Evolutionary conservation across 2,888 invertebrate genomes (phyloP), one percentile per base, ranked within the genome.

Genomic region (Branchellion lobata): DNA sequence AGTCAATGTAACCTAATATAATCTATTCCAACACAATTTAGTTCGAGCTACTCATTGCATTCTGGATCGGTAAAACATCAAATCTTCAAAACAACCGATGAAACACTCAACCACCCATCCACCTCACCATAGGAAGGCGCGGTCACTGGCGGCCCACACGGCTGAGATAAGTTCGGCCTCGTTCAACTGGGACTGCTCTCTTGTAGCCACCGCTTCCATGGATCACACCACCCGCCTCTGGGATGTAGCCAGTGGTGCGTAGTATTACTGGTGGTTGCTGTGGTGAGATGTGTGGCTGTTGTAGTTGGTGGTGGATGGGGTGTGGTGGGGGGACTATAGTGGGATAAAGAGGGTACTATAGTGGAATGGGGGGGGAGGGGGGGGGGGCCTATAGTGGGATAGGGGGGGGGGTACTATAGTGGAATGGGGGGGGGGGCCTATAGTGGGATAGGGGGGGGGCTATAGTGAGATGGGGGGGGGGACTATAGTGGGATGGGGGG

Each of bases 121-220:
- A n/a, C n/a, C n/a, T n/a, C n/a, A n/a, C n/a, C n/a, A n/a, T n/a
- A 87, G 87, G 79, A 83, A 85, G 47, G 84, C 87, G 31, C 87
- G 87, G 82, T 87, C 87, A 1, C 82, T 88, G 80, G 86, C 87
- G 71, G 88, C 88, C 27, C 88, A 88, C 82, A 85, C 85, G 73
- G 88, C 87, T 21, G 88, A 88, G 83, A 87, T 88, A 82, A 87
- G 87, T 81, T 86, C 86, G 82, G 87, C 87, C 18, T 86, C 86
- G 84, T 88, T 88, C 82, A 88, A 88, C 84, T 88, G 85, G 84
- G 88, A 88, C 80, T 86, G 86, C 82, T 87, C 87, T 1, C 82
- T 87, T 1, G 86, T 88, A 47, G 88, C 87, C 51, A 87, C 87
- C 1, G 87, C 86, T 3, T 87, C 87, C 51, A 88, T 88, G 87